phyloP scores from a whole-genome alignment of 2,113 vertebrate species.

The Brachyhypopomus occidentalis region DNA sequence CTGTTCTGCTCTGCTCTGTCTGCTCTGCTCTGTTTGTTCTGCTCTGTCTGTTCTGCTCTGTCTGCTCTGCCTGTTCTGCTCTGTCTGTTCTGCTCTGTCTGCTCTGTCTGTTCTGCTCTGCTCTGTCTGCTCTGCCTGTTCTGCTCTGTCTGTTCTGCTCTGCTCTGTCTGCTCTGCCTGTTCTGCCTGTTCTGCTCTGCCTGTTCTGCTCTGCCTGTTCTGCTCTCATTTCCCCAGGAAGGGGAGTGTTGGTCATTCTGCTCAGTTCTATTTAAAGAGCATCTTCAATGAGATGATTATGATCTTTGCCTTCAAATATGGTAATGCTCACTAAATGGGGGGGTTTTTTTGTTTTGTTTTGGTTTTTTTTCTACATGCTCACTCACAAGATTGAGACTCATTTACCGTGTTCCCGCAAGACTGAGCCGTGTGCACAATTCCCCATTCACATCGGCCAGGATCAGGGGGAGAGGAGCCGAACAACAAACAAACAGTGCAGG shows the following conservation, averaged over 20 bases:
- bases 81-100: too few species aligned
- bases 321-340: conserved; percentile 60
- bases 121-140: too few species aligned
- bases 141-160: conserved; percentile 41
- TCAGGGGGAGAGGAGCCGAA: conserved; percentile 57
- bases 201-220: conserved; percentile 23
- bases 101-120: conserved; percentile 38
- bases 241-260: conserved; percentile 53
- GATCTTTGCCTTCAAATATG: conserved; percentile 58
- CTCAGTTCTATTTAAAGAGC: conserved; percentile 63
- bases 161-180: too few species aligned
- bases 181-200: conserved; percentile 35
- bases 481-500: conserved; percentile 73
- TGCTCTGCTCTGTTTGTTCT: conserved; percentile 44
- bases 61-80: conserved; percentile 29
- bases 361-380: conserved; percentile 45
- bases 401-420: conserved; percentile 66
- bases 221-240: conserved; percentile 57
- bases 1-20: conserved; percentile 38
- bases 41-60: conserved; percentile 38
- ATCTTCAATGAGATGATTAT: conserved; percentile 72
- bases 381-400: conserved; percentile 56
- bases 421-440: conserved; percentile 64
- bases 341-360: not conserved
- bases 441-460: conserved; percentile 64